These are phyloP conservation scores for Parazoanthus darwini DNA, from an alignment of 92 coral and sea anemone genomes.

Conservation along the genomic window DNA sequence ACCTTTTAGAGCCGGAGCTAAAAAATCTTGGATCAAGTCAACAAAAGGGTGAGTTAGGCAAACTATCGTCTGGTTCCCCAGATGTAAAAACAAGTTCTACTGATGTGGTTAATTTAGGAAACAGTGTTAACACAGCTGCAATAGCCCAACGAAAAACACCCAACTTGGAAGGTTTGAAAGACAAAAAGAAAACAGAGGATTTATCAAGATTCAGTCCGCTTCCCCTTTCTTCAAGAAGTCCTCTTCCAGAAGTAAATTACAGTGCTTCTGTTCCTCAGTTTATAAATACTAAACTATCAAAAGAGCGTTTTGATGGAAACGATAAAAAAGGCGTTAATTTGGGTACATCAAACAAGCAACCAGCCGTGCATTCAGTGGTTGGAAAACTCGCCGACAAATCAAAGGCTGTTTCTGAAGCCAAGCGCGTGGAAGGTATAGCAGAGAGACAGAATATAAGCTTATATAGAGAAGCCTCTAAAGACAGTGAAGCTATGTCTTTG, in stretches of 20 bases:
- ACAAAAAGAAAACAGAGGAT: background rate
- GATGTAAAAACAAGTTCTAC: background rate
- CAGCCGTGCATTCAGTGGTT: background rate
- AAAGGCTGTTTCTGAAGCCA: background rate
- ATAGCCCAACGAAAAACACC: background rate
- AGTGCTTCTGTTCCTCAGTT: background rate
- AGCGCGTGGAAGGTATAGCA: background rate
- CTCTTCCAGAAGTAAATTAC: background rate
- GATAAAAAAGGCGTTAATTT: background rate
- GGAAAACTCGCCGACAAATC: background rate
- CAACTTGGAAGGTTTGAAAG: background rate
- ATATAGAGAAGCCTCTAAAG: background rate
- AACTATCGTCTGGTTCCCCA: background rate
- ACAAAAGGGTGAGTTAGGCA: conserved; percentile 25
- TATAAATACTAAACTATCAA: background rate
- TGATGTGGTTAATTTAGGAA: background rate
- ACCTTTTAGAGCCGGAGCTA: conserved; percentile 31
- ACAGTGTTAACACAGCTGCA: background rate
- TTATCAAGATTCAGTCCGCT: background rate
- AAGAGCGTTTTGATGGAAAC: background rate
- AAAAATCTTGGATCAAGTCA: background rate
- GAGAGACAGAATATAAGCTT: background rate
- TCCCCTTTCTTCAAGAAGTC: background rate
- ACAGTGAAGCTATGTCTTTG: background rate
- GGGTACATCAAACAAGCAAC: background rate